Base-by-base conservation (phyloP, 2,888 invertebrate genomes). In the Hirtodrosophila alboralis region DNA sequence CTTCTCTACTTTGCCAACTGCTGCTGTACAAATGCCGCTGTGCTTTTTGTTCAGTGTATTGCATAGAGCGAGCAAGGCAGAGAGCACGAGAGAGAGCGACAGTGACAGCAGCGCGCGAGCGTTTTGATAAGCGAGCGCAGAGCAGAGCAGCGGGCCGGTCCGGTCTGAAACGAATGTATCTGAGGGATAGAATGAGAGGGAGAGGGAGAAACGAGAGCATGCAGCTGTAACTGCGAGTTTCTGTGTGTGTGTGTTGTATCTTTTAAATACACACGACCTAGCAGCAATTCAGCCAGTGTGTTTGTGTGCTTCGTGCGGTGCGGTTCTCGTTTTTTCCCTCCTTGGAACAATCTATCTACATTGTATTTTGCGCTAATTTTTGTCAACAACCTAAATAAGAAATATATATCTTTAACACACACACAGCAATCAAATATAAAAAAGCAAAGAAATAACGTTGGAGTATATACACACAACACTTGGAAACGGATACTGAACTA, bases 301-400 rank as follows among this genome's bases (percentile, higher is more conserved):
- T 88, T 79, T 86, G 83, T 88, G 87, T 87, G 75, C 76, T 85
- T 87, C 86, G 89, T 87, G 76, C 83, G 83, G 84, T 88, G 69
- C 81, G 84, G 84, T 89, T 88, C 75, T 83, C 65, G 79, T 68
- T 84, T 65, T 70, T 75, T 80, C 63, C 68, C 53, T 80, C 61
- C 58, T 64, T 61, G 57, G 53, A 67, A 57, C 40, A 62, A 45
- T 69, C 69, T 74, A 78, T 64, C 57, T 60, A 60, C n/a, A n/a
- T 58, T 23, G 23, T 23, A 23, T 23, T 81, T 81, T 84, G 84
- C 75, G 86, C 85, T 79, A 80, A 72, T 80, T 76, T 84, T 84
- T 84, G 77, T 79, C 80, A 72, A 83, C 76, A 83, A 83, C 58
- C 58, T 41, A 79, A 83, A 70, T 38, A 48, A 18, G 53, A 27